Conservation (phyloP, 2,113 vertebrate species). For the Chitala chitala region DNA sequence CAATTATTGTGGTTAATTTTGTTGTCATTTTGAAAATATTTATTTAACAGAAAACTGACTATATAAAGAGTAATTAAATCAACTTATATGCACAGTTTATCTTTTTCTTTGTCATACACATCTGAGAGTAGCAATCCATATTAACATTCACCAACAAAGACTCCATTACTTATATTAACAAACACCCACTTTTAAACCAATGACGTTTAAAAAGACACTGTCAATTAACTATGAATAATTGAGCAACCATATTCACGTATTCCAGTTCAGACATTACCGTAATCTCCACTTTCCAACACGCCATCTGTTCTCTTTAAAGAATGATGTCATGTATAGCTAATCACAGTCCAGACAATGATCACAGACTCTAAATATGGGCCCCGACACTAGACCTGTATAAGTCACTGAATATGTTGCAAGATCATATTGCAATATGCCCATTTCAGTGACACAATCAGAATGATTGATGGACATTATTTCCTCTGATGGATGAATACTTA, state of each 20-base stretch:
- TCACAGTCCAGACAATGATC: slow-evolving; percentile 14
- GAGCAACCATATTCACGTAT: background rate
- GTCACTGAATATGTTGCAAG: too few species aligned
- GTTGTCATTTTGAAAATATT: background rate
- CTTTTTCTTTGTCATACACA: background rate
- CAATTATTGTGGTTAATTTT: background rate
- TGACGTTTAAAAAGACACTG: too few species aligned
- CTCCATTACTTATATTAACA: too few species aligned
- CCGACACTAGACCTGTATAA: slow-evolving; percentile 2
- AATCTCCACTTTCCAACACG: background rate
- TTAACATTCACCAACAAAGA: too few species aligned
- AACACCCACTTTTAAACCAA: too few species aligned
- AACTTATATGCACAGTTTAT: too few species aligned
- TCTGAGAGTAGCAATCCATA: background rate
- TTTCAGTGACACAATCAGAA: background rate
- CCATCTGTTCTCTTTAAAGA: slow-evolving; percentile 1
- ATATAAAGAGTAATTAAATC: too few species aligned
- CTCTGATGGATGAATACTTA: background rate
- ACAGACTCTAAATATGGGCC: background rate
- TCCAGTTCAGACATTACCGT: slow-evolving; percentile 25
- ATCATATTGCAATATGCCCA: slow-evolving; percentile 11
- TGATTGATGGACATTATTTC: background rate
- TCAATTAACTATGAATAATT: too few species aligned
- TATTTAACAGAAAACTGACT: background rate
- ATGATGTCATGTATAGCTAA: slow-evolving; percentile 34